Conservation (phyloP, 2,888 invertebrate species). For the Pandemis corylana region DNA sequence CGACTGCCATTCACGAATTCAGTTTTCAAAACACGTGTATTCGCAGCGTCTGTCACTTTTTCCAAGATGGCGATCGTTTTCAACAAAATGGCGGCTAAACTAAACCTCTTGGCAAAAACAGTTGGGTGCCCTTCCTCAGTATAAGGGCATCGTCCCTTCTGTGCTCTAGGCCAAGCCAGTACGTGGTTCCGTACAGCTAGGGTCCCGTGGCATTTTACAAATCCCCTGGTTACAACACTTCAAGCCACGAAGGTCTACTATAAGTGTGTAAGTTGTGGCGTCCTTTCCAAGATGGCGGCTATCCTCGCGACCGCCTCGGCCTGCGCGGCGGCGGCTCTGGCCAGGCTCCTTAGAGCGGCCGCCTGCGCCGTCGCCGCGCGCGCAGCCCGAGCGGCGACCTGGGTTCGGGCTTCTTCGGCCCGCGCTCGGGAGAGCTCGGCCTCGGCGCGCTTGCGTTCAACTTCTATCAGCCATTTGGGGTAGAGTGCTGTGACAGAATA, state of each 20-base stretch:
- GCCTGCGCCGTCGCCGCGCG: constrained; percentile 66
- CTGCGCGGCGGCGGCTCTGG: constrained; percentile 64
- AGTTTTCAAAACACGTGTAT: neutral
- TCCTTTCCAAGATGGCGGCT: constrained; percentile 58
- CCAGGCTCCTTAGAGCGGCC: constrained; percentile 62
- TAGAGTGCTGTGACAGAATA: constrained; percentile 57
- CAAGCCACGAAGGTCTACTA: neutral
- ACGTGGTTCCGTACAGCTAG: too few species aligned
- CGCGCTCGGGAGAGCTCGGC: constrained; percentile 66
- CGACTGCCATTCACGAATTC: too few species aligned
- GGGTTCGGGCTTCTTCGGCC: constrained; percentile 62
- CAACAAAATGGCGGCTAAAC: too few species aligned
- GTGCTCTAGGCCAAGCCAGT: too few species aligned
- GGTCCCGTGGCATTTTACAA: too few species aligned
- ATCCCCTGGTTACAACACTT: neutral
- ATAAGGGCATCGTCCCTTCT: too few species aligned
- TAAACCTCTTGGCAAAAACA: too few species aligned
- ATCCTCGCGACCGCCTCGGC: constrained; percentile 67
- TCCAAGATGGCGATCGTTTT: neutral
- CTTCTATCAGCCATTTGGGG: constrained; percentile 71
- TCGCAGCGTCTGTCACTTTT: neutral
- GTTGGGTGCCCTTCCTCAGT: too few species aligned
- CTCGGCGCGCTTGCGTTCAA: constrained; percentile 69
- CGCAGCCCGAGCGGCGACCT: constrained; percentile 58
- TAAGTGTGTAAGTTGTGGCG: constrained; percentile 46